Base-by-base conservation (phyloP, 2,797 vertebrate genomes). In the Glyptemys insculpta region DNA sequence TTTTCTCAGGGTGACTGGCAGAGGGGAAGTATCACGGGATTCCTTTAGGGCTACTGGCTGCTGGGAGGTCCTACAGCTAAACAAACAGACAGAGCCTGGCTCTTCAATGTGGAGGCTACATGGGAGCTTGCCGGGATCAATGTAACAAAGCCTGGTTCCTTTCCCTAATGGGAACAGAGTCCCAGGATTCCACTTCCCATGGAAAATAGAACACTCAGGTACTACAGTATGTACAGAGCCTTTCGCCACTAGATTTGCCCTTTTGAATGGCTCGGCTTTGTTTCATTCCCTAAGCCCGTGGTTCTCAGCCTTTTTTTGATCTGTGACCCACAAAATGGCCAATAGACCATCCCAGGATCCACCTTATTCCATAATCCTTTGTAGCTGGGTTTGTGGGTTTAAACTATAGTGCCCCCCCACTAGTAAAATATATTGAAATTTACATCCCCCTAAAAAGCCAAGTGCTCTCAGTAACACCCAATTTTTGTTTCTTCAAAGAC, bases 51-150 rank as follows among this genome's bases (percentile, higher is more conserved):
- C 37, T 0, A 0, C 1, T 23, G 34, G 56, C n/a, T 80, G 68
- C 80, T 1, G 7, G 50, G 5, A 65, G 81, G 3, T 18, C 72
- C 68, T 72, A 59, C 34, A 47, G 65, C 0, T 76, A 47, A 44
- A 41, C 5, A 23, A 72, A 25, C 37, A 37, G 37, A 37, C n/a
- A 25, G 68, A 74, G 19, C n/a, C n/a, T 23, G 11, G 37, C 68
- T 74, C 37, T 25, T 74, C n/a, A 74, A 15, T 1, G 41, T 27
- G 25, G 41, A 47, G 41, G 41, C 41, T 41, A 27, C 41, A 25
- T 23, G 6, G 6, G 12, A 74, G 12, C 41, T 44, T 27, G 41
- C 41, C 1, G 12, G 41, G 72, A 41, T 76, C 72, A 47, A 14
- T 27, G 25, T 76, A 76, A 76, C 72, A 23, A 47, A 44, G 25